phyloP scores from a whole-genome alignment of 2,113 vertebrate genomes.

The Sinocyclocheilus grahami region DNA sequence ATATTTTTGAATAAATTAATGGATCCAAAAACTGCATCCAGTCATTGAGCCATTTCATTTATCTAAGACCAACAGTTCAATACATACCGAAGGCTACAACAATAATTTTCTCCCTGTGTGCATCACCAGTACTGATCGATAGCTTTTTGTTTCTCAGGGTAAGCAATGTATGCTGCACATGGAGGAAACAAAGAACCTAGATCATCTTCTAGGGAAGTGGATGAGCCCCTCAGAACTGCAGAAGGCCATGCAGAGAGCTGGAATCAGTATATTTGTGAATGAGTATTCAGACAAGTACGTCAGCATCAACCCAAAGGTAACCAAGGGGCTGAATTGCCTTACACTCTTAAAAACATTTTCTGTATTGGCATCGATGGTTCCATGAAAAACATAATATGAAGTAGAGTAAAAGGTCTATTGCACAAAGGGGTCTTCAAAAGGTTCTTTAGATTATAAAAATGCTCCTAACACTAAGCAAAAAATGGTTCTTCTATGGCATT shows the following conservation, averaged over 20 bases:
- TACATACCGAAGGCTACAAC: neutral
- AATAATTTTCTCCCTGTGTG: neutral
- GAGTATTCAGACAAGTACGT: constrained; percentile 78
- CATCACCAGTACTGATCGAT: neutral
- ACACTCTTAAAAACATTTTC: neutral
- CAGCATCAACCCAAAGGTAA: constrained; percentile 76
- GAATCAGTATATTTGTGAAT: constrained; percentile 87
- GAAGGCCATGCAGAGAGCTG: constrained; percentile 74
- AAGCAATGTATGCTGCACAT: constrained; percentile 80
- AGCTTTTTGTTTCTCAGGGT: constrained; percentile 68
- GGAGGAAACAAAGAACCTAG: constrained; percentile 58
- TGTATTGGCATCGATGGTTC: neutral
- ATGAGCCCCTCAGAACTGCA: constrained; percentile 75
- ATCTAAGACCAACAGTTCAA: neutral
- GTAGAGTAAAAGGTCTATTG: too few relatives aligned
- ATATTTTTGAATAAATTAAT: neutral
- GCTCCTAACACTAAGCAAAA: too few relatives aligned
- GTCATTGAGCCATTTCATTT: neutral
- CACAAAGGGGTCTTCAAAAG: neutral
- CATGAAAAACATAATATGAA: neutral
- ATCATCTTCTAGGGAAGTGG: constrained; percentile 79
- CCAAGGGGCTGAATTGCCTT: neutral
- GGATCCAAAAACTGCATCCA: neutral
- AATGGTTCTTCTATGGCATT: too few relatives aligned
- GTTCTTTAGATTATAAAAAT: too few relatives aligned